Base-by-base conservation (phyloP, 2,113 vertebrate genomes). In the Hipposideros armiger region DNA sequence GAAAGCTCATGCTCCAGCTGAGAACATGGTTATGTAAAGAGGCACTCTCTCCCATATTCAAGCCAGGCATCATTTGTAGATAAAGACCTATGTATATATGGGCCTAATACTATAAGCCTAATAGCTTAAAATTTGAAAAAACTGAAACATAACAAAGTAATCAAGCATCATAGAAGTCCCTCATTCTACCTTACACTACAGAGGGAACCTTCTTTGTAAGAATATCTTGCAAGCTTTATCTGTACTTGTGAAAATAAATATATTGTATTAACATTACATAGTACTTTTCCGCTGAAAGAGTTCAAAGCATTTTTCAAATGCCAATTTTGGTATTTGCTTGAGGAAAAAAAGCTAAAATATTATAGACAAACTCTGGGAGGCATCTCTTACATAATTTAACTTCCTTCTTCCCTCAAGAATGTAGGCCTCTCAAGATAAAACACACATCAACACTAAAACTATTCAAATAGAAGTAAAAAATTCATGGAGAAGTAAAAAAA, bases 291-390 rank as follows among this genome's bases (percentile, higher is more conserved):
- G 32, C 72, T 67, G 67, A 78, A 97, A 82, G 28, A 95, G 76
- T 90, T 96, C 87, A 95, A 96, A 97, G 84, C 84, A 97, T 87
- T 97, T 97, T 97, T 97, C 74, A 84, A 93, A 98, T 96, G 84
- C 84, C 94, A 94, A 90, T 96, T 94, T 96, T 78, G n/a, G 72
- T 76, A 84, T 96, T 91, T 73, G 11, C 83, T 96, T 84, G 19
- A 88, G 73, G 7, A n/a, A 74, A 84, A 78, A 52, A 85, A 47
- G 40, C 24, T 87, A 52, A 95, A 96, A 95, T 84, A 87, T 87
- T 95, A 95, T 77, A 93, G 89, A 87, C 80, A 92, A 94, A 91
- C 58, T 87, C 54, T 76, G 94, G 80, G 76, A 92, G 88, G 40
- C 36, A 90, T 77, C 90, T 87, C 90, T 97, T 95, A 90, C 86